Evolutionary conservation across 2,797 vertebrate genomes (phyloP).

Genomic region (Rhynchonycteris naso): DNA sequence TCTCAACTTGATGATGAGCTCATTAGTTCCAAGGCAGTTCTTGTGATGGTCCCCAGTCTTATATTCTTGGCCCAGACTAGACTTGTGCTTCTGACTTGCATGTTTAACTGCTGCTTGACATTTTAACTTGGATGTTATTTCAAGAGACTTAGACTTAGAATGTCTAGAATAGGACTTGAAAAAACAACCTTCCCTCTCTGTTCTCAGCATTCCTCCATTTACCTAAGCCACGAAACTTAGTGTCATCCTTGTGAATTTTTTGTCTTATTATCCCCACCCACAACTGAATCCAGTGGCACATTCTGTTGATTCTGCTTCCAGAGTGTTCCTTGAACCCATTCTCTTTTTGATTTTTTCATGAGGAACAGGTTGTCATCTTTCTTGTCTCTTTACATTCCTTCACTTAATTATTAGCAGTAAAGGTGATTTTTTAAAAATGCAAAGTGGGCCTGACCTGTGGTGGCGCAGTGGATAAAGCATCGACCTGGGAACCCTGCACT

Average conservation of each 20-base stretch:
- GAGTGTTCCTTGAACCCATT: not conserved
- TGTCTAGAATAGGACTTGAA: not conserved
- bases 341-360: not conserved
- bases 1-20: not conserved
- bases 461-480: no score
- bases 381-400: not conserved
- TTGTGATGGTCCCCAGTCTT: not conserved
- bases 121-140: not conserved
- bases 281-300: not conserved
- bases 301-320: slow-evolving; percentile 11
- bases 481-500: no score
- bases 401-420: slow-evolving; percentile 12
- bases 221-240: not conserved
- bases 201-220: not conserved
- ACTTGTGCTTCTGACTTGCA: not conserved
- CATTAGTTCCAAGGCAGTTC: not conserved
- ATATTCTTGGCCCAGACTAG: not conserved
- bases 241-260: not conserved
- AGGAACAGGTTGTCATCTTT: not conserved
- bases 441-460: no score
- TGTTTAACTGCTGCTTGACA: not conserved
- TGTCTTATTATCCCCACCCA: not conserved
- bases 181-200: not conserved
- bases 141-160: not conserved
- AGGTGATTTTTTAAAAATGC: not conserved